Conservation (phyloP, 1,140 invertebrate species). For the Sitobion miscanthi region DNA sequence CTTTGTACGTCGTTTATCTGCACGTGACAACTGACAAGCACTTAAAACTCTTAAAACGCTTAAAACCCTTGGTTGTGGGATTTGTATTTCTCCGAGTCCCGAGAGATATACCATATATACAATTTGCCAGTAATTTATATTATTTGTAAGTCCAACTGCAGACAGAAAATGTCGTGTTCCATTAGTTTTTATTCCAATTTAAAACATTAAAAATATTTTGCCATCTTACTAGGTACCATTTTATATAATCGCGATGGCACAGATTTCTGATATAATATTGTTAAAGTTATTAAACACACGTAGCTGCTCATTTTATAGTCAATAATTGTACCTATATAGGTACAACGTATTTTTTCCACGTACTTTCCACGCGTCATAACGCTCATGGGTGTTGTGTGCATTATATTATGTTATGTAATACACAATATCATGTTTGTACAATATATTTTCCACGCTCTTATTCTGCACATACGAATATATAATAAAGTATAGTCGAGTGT, state of each 20-base stretch:
- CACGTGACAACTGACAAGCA: not conserved
- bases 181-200: not conserved
- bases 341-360: not conserved
- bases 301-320: not conserved
- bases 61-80: not conserved
- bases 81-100: not conserved
- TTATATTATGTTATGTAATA: not conserved
- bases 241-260: not conserved
- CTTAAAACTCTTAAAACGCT: not conserved
- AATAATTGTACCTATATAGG: not conserved
- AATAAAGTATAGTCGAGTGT: not conserved
- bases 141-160: not conserved
- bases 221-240: not conserved
- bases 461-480: not conserved
- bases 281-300: not conserved
- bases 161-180: not conserved
- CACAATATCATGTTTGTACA: not conserved
- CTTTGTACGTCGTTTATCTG: slow-evolving; percentile 5
- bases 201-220: not conserved
- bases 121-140: not conserved
- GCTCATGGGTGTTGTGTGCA: not conserved
- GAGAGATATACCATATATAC: not conserved
- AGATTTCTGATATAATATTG: not conserved
- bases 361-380: not conserved
- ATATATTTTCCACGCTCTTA: not conserved